A percentile compares a stretch with the other conserved stretches of the same genome.
phyloP scores from a whole-genome alignment of 1,140 invertebrate genomes.

The Sycophaga agraensis region DNA sequence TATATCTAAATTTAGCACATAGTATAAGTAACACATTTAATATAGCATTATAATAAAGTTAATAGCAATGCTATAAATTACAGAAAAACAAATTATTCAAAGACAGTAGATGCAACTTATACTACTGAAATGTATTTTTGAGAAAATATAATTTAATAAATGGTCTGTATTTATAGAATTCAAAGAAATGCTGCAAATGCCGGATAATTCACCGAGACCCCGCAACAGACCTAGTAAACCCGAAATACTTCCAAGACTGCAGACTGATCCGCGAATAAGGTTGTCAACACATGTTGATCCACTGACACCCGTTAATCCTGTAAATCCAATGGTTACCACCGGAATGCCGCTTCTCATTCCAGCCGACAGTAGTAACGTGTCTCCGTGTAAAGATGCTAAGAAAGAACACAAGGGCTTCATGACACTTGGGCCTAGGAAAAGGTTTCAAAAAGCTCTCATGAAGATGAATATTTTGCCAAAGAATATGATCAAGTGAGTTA shows the following conservation, averaged over 20 bases:
- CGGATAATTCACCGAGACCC: conserved; percentile 78
- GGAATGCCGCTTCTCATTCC: conserved; percentile 48
- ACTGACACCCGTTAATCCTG: conserved; percentile 47
- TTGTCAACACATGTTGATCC: conserved; percentile 63
- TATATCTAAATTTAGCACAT: background rate
- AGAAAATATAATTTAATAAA: background rate
- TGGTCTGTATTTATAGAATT: conserved; percentile 57
- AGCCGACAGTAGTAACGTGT: conserved; percentile 44
- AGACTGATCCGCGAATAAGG: conserved; percentile 67
- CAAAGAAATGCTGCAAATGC: conserved; percentile 83
- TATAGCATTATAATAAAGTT: background rate
- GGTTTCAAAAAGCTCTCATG: conserved; percentile 84
- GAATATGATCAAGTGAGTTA: conserved; percentile 71
- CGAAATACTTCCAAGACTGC: conserved; percentile 64
- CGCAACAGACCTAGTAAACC: conserved; percentile 62
- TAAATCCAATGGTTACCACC: conserved; percentile 48
- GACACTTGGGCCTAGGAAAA: conserved; percentile 81
- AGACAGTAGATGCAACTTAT: no score
- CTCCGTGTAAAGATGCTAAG: conserved; percentile 62
- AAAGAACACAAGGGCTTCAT: conserved; percentile 81
- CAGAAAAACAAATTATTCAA: no score
- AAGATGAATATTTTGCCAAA: conserved; percentile 91
- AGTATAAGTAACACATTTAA: conserved; percentile 3
- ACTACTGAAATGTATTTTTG: no score
- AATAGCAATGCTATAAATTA: background rate